Percentiles rank a stretch among this genome's conserved stretches.
phyloP scores from a whole-genome alignment of 2,113 vertebrate genomes.

The Oncorhynchus gorbuscha region DNA sequence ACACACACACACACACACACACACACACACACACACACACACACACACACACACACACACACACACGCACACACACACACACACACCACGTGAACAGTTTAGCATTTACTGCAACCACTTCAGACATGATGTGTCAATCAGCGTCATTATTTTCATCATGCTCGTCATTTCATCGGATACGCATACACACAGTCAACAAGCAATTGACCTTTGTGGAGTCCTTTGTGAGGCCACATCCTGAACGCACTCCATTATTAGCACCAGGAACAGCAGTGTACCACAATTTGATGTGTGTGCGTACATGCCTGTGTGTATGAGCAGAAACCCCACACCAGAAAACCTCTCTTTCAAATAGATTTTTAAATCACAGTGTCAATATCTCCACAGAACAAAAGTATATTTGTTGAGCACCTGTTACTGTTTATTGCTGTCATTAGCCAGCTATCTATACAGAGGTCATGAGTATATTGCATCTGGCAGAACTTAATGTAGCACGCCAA shows the following conservation, averaged over 20 bases:
- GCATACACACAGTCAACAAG: neutral
- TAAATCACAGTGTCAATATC: conserved; percentile 20
- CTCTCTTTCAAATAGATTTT: conserved; percentile 4
- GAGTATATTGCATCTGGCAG: conserved; percentile 58
- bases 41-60: conserved; percentile 2
- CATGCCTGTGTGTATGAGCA: neutral
- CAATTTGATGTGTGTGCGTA: neutral
- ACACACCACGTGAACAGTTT: neutral
- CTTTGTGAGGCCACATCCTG: neutral
- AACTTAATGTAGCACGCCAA: conserved; percentile 60
- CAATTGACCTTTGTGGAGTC: neutral
- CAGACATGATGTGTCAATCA: conserved; percentile 37
- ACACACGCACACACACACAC: conserved; percentile 5
- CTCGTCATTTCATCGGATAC: neutral
- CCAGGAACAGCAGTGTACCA: neutral
- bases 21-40: conserved; percentile 7
- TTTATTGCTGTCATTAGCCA: conserved; percentile 61
- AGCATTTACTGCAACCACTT: conserved; percentile 50
- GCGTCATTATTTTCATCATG: neutral
- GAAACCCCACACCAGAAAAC: neutral
- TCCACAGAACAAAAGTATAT: neutral
- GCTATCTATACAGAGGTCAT: conserved; percentile 46
- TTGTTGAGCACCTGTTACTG: conserved; percentile 56
- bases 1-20: conserved; percentile 7
- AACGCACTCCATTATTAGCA: neutral